These are phyloP conservation scores for Spinus olivaceus DNA, from an alignment of 2,797 vertebrate species.

Conservation along the genomic window DNA sequence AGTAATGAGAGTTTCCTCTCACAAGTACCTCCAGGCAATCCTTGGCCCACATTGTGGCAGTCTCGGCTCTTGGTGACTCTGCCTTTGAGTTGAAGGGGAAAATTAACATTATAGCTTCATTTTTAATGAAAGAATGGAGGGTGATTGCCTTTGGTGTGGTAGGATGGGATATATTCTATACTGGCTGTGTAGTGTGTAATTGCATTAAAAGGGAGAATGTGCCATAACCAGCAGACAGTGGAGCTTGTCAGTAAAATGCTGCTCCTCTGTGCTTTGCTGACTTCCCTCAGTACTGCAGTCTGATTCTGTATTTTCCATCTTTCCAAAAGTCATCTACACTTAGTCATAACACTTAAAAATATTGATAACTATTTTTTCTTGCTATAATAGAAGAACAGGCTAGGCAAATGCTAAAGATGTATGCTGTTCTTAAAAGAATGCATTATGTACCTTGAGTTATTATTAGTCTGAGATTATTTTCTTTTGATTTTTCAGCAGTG, in stretches of 20 bases:
- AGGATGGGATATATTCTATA: background rate
- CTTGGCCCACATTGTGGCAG: fast-evolving
- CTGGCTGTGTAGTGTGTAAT: background rate
- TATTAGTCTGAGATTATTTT: background rate
- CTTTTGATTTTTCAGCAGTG: background rate
- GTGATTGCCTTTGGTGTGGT: background rate
- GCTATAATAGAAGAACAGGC: background rate
- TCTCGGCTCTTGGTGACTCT: background rate
- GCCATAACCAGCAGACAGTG: background rate
- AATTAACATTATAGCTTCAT: background rate
- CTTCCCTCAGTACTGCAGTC: background rate
- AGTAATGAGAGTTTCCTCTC: background rate
- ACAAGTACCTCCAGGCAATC: background rate
- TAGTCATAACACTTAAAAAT: background rate
- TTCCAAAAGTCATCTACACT: background rate
- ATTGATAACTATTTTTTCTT: background rate
- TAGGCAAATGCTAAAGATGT: background rate
- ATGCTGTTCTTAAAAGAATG: background rate
- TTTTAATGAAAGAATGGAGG: background rate
- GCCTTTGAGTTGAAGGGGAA: background rate
- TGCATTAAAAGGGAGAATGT: background rate
- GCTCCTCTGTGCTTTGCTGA: background rate
- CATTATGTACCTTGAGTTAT: fast-evolving
- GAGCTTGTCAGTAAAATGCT: background rate
- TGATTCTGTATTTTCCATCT: background rate